Evolutionary conservation across 2,797 vertebrate species (phyloP).

Genomic region (Anomalospiza imberbis): DNA sequence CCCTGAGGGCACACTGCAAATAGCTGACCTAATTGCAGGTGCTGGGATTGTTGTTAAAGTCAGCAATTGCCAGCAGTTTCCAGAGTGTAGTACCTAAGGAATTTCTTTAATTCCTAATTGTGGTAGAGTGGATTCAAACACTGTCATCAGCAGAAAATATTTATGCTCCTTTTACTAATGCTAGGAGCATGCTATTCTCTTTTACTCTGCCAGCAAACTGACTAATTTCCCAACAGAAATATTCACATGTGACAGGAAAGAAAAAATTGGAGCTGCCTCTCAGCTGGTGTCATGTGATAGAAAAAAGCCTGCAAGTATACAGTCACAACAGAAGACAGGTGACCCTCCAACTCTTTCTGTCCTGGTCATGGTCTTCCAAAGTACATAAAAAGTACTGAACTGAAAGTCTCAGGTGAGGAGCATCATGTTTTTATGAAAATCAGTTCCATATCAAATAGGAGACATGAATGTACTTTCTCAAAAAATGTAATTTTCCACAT

Average conservation of each 20-base stretch:
- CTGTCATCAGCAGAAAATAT: background rate
- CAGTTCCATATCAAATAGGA: background rate
- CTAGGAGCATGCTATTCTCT: background rate
- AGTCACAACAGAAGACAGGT: background rate
- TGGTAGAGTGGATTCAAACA: background rate
- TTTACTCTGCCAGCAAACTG: background rate
- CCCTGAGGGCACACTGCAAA: background rate
- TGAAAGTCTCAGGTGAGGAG: background rate
- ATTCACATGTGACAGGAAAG: background rate
- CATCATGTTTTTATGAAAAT: background rate
- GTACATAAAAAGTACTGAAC: background rate
- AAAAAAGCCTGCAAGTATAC: background rate
- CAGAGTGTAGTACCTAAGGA: background rate
- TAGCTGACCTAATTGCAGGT: conserved; percentile 56
- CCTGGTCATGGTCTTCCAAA: background rate
- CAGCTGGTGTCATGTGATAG: background rate
- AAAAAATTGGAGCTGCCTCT: background rate
- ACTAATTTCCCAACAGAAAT: background rate
- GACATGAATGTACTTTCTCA: background rate
- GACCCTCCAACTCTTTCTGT: background rate
- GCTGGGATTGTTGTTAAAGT: background rate
- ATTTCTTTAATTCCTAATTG: background rate
- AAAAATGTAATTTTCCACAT: background rate
- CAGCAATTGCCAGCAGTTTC: conserved; percentile 5
- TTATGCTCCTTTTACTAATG: background rate